Base-by-base conservation (phyloP, 2,113 vertebrate genomes). In the Megaleporinus macrocephalus region DNA sequence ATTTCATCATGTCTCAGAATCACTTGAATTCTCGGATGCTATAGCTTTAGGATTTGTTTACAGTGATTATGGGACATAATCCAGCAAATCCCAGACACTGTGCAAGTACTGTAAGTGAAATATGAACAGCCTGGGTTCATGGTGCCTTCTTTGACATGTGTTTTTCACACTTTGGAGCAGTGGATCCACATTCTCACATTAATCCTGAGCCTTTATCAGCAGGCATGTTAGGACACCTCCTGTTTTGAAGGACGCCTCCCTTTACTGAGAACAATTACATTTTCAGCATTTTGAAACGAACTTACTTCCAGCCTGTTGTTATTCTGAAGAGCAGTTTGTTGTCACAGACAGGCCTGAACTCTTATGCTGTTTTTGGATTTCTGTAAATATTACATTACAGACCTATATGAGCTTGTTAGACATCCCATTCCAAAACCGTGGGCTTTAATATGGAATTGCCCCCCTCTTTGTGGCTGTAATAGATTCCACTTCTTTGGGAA, bases 151-250 rank as follows among this genome's bases (percentile, higher is more conserved):
- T 20, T 79, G 33, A 47, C 36, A 0, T 71, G 10, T 71, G 14
- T 61, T 61, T 27, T 69, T 79, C 22, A 26, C 26, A 49, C 6
- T 33, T 57, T 71, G 11, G 1, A 47, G 29, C 6, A 20, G 24
- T 14, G 36, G 12, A 47, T 27, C 57, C 0, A 0, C 57, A 63
- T 74, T 73, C 30, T 73, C 12, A 41, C 63, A n/a, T 57, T 55
- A 81, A 68, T 57, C 61, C 51, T 10, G 27, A 26, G 57, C 49
- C 6, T 74, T 63, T 44, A 57, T 57, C 33, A 16, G 2, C 36
- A 36, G 57, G 9, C 79, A 44, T 57, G 79, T 75, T 18, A 44
- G 79, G 30, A 33, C 72, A 75, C 51, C 29, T 80, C 15, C 63
- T 80, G 51, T 6, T 66, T 53, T 22, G 30, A 81, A 51, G 26